Evolutionary conservation across 2,888 invertebrate genomes (phyloP), one percentile per base, ranked within the genome.

Genomic region (Zhuqinia jingwanae): DNA sequence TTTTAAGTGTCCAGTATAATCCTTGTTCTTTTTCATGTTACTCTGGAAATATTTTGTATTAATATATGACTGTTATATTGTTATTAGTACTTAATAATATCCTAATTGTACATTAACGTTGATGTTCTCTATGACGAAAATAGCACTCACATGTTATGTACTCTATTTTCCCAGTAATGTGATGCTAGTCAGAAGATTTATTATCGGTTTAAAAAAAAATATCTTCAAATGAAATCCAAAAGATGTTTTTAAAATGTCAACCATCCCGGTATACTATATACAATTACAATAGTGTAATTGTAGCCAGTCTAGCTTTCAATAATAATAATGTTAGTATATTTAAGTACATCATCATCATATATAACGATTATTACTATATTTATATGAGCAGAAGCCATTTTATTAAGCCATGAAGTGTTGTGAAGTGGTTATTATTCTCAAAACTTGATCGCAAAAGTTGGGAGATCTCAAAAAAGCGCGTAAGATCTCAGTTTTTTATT

Each of bases 121-220:
- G 20, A 17, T 56, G 1, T 56, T 56, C 36, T n/a, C n/a, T n/a
- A 8, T 36, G 3, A 36, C 36, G 36, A 36, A 47, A 70, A 70
- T 80, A 70, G 70, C 80, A 80, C 50, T 70, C 70, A 73, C 58
- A 81, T 81, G 17, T 53, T 45, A 17, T n/a, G 45, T 15, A 73
- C 27, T 27, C 6, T 70, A 13, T 56, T 75, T 36, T 50, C 30
- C 30, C 50, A 81, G 56, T 83, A 76, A 78, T 73, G 85, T 85
- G 79, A 85, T 85, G 85, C 85, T 85, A 85, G 79, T 85, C 85
- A 83, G 58, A 30, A 25, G 73, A 77, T 22, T 45, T 20, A 42
- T 68, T 3, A 36, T 36, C 36, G 36, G 36, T 50, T 50, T n/a
- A 50, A 50, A n/a, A n/a, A n/a, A n/a, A n/a, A 8, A 8, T 42